Evolutionary conservation across 2,113 vertebrate genomes (phyloP).

Genomic region (Scatophagus argus): DNA sequence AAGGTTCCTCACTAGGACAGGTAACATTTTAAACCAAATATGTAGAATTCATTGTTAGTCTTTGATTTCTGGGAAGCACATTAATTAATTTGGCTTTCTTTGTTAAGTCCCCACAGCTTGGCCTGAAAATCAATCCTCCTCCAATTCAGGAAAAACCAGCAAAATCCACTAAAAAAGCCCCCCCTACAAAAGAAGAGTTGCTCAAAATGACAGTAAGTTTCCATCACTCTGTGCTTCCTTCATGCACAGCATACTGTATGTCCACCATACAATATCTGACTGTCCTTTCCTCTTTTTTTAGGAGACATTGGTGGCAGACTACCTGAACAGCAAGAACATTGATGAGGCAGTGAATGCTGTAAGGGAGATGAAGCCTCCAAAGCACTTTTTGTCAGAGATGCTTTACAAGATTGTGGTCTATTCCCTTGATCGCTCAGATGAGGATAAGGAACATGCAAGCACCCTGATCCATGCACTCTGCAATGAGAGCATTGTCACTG

Average conservation of each 20-base stretch:
- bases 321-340: slow-evolving; percentile 91
- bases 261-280: not conserved
- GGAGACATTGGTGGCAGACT: slow-evolving; percentile 93
- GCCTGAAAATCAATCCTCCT: slow-evolving; percentile 97
- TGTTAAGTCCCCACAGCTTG: slow-evolving; percentile 91
- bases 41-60: not conserved
- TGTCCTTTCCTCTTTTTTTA: slow-evolving; percentile 46
- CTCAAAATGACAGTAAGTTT: slow-evolving; percentile 93
- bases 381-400: slow-evolving; percentile 96
- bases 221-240: not conserved
- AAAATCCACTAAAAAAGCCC: slow-evolving; percentile 94
- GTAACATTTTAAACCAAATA: slow-evolving; percentile 71
- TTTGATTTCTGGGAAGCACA: not conserved
- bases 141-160: slow-evolving; percentile 98
- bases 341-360: slow-evolving; percentile 90
- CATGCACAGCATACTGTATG: not conserved
- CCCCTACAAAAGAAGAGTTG: slow-evolving; percentile 97
- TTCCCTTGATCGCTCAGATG: slow-evolving; percentile 92
- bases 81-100: not conserved
- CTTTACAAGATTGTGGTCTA: slow-evolving; percentile 93
- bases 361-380: slow-evolving; percentile 95
- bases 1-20: slow-evolving; percentile 95
- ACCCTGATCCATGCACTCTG: slow-evolving; percentile 91
- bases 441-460: slow-evolving; percentile 94
- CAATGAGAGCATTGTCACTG: slow-evolving; percentile 91